Percentiles rank a stretch among this genome's conserved stretches.
Evolutionary conservation across 2,888 invertebrate species (phyloP).

Genomic region (Aporophyla nigra): DNA sequence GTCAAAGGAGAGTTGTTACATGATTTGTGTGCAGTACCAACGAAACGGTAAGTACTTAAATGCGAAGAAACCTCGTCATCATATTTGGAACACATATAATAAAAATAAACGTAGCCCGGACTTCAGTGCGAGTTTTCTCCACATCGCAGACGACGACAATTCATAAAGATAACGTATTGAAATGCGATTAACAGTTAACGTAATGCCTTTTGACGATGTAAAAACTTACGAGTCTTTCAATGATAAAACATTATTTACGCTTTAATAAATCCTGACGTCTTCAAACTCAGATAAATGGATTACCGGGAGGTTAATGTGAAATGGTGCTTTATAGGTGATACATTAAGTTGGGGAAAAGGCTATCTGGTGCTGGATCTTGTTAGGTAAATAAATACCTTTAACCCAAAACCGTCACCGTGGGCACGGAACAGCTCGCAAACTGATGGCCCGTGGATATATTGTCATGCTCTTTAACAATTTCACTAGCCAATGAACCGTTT

Average conservation of each 20-base stretch:
- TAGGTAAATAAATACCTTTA: slow-evolving; percentile 86
- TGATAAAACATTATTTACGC: slow-evolving; percentile 81
- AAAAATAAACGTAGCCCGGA: slow-evolving; percentile 76
- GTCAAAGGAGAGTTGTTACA: slow-evolving; percentile 56
- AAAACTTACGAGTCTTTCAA: slow-evolving; percentile 77
- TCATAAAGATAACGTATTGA: slow-evolving; percentile 83
- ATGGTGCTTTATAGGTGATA: slow-evolving; percentile 76
- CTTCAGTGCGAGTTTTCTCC: slow-evolving; percentile 79
- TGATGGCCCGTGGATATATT: slow-evolving; percentile 70
- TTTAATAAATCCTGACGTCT: slow-evolving; percentile 79
- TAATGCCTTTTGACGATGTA: slow-evolving; percentile 81
- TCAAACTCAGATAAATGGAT: slow-evolving; percentile 70
- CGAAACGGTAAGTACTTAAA: slow-evolving; percentile 49
- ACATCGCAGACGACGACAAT: slow-evolving; percentile 76
- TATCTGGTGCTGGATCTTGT: slow-evolving; percentile 78
- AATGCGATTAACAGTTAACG: slow-evolving; percentile 82
- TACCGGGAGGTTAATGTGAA: slow-evolving; percentile 70
- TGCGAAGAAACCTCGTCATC: slow-evolving; percentile 71
- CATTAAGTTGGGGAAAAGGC: slow-evolving; percentile 76
- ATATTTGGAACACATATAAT: slow-evolving; percentile 76
- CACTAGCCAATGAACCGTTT: slow-evolving; percentile 71
- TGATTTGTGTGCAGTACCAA: slow-evolving; percentile 51
- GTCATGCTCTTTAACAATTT: slow-evolving; percentile 68
- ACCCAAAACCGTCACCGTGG: slow-evolving; percentile 82
- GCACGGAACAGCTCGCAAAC: slow-evolving; percentile 77